phyloP scores from a whole-genome alignment of 2,888 invertebrate genomes.

The Nomada hirtipes region DNA sequence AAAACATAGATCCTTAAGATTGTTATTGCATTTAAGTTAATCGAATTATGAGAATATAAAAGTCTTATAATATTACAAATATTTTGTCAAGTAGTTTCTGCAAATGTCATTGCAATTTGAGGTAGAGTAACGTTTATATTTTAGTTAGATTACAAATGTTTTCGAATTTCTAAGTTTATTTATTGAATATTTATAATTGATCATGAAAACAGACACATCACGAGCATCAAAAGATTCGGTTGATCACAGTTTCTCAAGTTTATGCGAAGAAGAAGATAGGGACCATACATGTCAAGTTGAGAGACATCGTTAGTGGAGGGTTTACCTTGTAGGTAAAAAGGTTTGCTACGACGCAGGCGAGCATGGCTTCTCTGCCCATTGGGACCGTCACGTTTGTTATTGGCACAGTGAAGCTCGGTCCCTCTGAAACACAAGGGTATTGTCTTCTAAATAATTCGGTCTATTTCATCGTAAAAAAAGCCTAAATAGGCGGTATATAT shows the following conservation, averaged over 20 bases:
- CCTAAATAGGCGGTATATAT: not conserved
- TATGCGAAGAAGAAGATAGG: not conserved
- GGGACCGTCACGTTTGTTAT: constrained; percentile 94
- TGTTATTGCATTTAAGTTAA: not conserved
- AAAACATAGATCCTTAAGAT: too few relatives aligned
- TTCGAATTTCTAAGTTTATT: too few relatives aligned
- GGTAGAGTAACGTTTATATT: too few relatives aligned
- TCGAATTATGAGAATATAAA: not conserved
- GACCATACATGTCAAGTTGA: constrained; percentile 30
- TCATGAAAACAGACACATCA: too few relatives aligned
- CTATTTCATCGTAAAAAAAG: not conserved
- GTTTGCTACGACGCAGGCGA: constrained; percentile 94
- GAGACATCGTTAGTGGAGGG: constrained; percentile 53
- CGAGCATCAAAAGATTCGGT: too few relatives aligned
- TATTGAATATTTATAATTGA: too few relatives aligned
- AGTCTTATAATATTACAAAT: too few relatives aligned
- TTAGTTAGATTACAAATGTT: too few relatives aligned
- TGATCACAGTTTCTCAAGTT: too few relatives aligned
- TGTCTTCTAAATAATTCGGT: constrained; percentile 49
- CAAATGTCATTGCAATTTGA: too few relatives aligned
- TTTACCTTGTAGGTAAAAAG: constrained; percentile 93
- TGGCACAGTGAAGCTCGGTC: constrained; percentile 92
- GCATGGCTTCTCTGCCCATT: constrained; percentile 92
- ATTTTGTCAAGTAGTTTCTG: too few relatives aligned
- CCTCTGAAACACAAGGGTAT: constrained; percentile 86